Evolutionary conservation across 2,888 invertebrate species (phyloP).

Genomic region (Crematogaster levior): DNA sequence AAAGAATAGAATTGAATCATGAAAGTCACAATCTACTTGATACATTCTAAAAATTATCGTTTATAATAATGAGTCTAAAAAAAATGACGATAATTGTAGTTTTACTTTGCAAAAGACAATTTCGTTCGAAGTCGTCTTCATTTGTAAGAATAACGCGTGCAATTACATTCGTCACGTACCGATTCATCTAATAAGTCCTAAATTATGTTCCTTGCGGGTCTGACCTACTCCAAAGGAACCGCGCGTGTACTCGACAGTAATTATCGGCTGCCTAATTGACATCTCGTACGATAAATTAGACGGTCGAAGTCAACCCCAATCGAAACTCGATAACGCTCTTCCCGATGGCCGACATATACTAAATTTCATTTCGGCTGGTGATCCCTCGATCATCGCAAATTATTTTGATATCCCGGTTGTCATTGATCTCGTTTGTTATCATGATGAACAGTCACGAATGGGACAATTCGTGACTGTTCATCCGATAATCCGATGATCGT

Average conservation of each 20-base stretch:
- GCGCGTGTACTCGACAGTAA: conserved; percentile 40
- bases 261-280: conserved; percentile 59
- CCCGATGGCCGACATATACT: conserved; percentile 28
- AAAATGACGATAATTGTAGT: no score
- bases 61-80: no score
- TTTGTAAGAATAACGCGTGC: neutral
- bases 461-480: neutral
- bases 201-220: conserved; percentile 38
- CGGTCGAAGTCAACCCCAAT: conserved; percentile 36
- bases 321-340: conserved; percentile 54
- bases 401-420: conserved; percentile 11
- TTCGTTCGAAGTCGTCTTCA: neutral
- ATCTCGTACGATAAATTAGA: conserved; percentile 54
- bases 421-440: conserved; percentile 46
- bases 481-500: neutral
- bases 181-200: conserved; percentile 50
- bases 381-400: conserved; percentile 43
- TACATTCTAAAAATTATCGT: no score
- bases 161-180: conserved; percentile 2
- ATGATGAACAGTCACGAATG: conserved; percentile 12
- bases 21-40: no score
- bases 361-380: conserved; percentile 19
- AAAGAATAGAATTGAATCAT: no score
- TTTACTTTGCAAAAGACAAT: neutral
- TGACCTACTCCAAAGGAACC: conserved; percentile 5